These are phyloP conservation scores for Nomada ruficornis DNA, from an alignment of 2,888 invertebrate species.

Conservation along the genomic window DNA sequence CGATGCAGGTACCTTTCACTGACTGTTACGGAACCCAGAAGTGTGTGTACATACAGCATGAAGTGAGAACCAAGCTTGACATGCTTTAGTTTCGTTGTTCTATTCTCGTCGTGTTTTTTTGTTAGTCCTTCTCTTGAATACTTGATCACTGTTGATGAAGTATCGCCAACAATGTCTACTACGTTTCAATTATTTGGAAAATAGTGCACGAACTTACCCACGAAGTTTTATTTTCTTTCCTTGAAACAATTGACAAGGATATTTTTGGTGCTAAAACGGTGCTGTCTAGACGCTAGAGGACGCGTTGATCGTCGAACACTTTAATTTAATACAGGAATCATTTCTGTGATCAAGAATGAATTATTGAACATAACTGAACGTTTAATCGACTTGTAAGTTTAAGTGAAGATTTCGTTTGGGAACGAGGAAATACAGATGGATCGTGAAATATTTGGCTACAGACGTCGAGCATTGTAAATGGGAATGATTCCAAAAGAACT, in stretches of 20 bases:
- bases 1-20: constrained; percentile 7
- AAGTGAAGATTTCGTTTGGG: constrained; percentile 5
- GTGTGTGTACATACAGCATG: constrained; percentile 38
- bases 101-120: background rate
- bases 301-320: constrained; percentile 26
- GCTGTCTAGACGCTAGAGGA: constrained; percentile 51
- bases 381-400: constrained; percentile 33
- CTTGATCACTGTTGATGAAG: constrained; percentile 21
- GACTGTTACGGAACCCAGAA: constrained; percentile 4
- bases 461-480: background rate
- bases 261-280: constrained; percentile 77
- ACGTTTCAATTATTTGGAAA: constrained; percentile 6
- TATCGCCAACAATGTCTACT: background rate
- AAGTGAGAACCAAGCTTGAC: constrained; percentile 16
- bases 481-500: constrained; percentile 9
- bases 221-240: background rate
- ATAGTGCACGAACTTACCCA: constrained; percentile 9
- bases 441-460: background rate
- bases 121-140: background rate
- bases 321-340: constrained; percentile 46
- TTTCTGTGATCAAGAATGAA: constrained; percentile 50
- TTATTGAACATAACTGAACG: constrained; percentile 13
- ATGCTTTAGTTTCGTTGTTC: constrained; percentile 1
- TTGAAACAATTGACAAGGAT: constrained; percentile 2
- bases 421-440: background rate